Evolutionary conservation across 2,888 invertebrate species (phyloP), one percentile per base, ranked within the genome.

Genomic region (Eledona agricola): DNA sequence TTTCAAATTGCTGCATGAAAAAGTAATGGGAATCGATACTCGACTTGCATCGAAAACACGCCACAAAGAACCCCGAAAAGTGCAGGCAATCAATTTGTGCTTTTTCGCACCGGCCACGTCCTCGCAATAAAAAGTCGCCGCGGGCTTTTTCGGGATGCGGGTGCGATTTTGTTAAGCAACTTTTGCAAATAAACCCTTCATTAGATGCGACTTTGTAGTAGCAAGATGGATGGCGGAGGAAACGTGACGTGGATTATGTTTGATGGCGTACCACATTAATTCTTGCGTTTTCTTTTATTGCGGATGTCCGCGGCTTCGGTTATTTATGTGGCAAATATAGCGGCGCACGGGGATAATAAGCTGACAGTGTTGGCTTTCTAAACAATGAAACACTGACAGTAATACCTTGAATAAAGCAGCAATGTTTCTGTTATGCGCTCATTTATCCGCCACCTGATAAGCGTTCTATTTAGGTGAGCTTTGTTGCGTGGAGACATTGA

Each of bases 381-480:
- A 5, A 47, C 47, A 47, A 47, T 47, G 37, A 13, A 35, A 11
- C 29, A 29, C 47, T 28, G 47, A 47, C 47, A 47, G 28, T 47
- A 47, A 47, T 47, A 37, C 35, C 37, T 28, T 47, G 46, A 46
- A 46, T 46, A 46, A 35, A 35, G 35, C 32, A 12, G 29, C 47
- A 37, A 28, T 37, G 37, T 22, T 37, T 23, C 29, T 37, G 47
- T 47, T 47, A 28, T 37, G 19, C 28, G 37, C 47, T 37, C 29
- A 47, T 47, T 47, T 47, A 47, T 28, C 29, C 37, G 28, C 31
- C 23, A 46, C 10, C 37, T 37, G 47, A 47, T 47, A 47, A 47
- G 47, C 37, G 22, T 37, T n/a, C 29, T 37, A 47, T 47, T 34
- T 47, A 37, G 34, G 22, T 16, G 32, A 35, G 34, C 46, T 29